Conservation (phyloP, 1,140 invertebrate species). For the Brachionus calyciflorus region DNA sequence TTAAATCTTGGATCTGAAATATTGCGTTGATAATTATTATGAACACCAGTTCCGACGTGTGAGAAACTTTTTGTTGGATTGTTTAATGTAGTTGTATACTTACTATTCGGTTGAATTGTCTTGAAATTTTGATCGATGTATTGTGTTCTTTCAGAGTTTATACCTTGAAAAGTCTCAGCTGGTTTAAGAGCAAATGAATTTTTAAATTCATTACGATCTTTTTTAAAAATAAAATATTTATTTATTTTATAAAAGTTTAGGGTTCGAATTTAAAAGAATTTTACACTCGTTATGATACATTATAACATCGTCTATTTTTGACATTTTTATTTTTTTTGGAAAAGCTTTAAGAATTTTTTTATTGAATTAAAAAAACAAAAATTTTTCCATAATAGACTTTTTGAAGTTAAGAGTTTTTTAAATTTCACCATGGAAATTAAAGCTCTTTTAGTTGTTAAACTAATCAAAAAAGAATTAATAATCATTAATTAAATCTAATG, state of each 20-base stretch:
- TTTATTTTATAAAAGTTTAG: neutral
- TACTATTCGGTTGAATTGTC: neutral
- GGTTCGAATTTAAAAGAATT: neutral
- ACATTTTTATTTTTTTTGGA: too few species aligned
- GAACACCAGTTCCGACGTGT: neutral
- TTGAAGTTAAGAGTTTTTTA: too few species aligned
- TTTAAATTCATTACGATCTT: neutral
- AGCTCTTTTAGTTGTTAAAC: too few species aligned
- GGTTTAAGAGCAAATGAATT: neutral
- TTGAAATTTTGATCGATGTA: neutral
- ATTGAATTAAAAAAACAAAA: too few species aligned
- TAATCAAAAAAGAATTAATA: too few species aligned
- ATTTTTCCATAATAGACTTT: too few species aligned
- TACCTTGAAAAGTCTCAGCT: neutral
- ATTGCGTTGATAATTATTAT: neutral
- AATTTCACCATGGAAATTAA: too few species aligned
- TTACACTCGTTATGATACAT: constrained; percentile 13
- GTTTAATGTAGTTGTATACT: neutral
- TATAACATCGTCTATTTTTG: constrained; percentile 2
- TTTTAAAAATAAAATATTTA: neutral
- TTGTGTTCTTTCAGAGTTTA: neutral
- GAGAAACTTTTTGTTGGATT: constrained; percentile 1
- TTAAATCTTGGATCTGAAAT: neutral
- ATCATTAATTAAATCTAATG: too few species aligned
- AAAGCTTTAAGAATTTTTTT: too few species aligned